phyloP scores from a whole-genome alignment of 1,140 invertebrate genomes.

The Rhopalosiphum padi region DNA sequence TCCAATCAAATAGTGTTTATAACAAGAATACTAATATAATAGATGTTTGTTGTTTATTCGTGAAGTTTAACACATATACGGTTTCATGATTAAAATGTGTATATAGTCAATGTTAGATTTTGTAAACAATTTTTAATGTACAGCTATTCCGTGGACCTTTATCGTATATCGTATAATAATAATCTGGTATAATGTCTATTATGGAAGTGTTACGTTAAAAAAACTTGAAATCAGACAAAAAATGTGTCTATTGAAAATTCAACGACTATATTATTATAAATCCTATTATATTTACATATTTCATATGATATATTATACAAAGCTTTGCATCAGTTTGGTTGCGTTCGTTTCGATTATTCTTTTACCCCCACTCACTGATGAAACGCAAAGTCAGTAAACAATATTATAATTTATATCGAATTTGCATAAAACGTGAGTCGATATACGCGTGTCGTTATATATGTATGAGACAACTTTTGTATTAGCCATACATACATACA shows the following conservation, averaged over 20 bases:
- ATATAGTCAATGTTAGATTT: no score
- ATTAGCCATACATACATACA: not conserved
- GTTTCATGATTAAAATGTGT: no score
- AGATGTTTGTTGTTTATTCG: no score
- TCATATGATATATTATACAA: not conserved
- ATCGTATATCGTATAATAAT: not conserved
- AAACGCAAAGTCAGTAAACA: slow-evolving; percentile 14
- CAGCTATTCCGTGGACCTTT: no score
- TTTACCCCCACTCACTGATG: not conserved
- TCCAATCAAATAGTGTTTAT: no score
- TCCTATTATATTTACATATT: slow-evolving; percentile 8
- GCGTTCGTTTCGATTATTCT: not conserved
- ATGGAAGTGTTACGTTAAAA: not conserved
- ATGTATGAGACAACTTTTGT: slow-evolving; percentile 51
- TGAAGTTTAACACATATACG: no score
- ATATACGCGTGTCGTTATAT: not conserved
- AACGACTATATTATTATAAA: not conserved
- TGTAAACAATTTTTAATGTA: no score
- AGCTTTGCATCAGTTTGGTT: not conserved
- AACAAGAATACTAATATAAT: no score
- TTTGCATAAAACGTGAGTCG: slow-evolving; percentile 10
- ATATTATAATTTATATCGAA: slow-evolving; percentile 35
- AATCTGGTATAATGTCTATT: not conserved
- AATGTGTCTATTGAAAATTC: not conserved
- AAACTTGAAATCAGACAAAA: not conserved